phyloP scores from a whole-genome alignment of 2,113 vertebrate species.

The Corythornis madagascariensis region DNA sequence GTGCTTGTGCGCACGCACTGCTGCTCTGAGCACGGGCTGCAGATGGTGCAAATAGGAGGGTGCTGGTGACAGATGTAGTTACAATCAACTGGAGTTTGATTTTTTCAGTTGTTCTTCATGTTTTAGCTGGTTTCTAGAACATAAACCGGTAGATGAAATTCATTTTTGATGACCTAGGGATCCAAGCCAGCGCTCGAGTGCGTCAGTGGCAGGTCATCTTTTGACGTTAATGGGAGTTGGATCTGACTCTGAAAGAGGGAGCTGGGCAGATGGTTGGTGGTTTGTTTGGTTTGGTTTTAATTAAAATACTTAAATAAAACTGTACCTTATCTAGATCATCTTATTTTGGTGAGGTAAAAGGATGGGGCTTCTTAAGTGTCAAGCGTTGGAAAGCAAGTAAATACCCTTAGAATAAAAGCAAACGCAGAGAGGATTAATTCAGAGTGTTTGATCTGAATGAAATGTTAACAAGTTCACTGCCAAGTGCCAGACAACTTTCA shows the following conservation, averaged over 20 bases:
- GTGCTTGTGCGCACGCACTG: not conserved
- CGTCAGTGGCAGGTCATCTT: conserved; percentile 44
- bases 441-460: not conserved
- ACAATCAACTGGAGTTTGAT: not conserved
- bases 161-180: not conserved
- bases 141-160: not conserved
- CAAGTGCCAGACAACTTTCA: not conserved
- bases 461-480: not conserved
- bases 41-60: conserved; percentile 13
- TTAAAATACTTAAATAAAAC: conserved; percentile 15
- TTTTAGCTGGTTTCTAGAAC: conserved; percentile 1
- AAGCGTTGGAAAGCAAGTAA: not conserved
- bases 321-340: not conserved
- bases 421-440: not conserved
- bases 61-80: not conserved
- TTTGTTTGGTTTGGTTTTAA: not conserved
- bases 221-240: conserved; percentile 50
- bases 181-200: not conserved
- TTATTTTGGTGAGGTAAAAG: not conserved
- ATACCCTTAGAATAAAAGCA: not conserved
- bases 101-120: not conserved
- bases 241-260: conserved; percentile 21
- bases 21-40: not conserved
- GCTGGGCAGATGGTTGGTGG: not conserved
- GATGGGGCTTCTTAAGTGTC: not conserved